Evolutionary conservation across 2,113 vertebrate genomes (phyloP).

Genomic region (Cyprichromis sp.): DNA sequence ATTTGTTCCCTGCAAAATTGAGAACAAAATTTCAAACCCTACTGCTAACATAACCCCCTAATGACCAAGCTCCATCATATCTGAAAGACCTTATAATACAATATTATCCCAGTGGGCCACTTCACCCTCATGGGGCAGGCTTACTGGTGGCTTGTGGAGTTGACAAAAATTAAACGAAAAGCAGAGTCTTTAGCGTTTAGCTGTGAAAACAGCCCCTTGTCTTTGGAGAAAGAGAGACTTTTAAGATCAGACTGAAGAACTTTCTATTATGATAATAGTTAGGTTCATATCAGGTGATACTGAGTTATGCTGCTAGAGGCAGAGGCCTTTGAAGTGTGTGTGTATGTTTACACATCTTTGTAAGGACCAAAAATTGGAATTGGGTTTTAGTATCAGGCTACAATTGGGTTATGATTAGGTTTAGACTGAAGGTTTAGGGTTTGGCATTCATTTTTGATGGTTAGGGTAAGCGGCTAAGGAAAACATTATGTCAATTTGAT

Average conservation of each 20-base stretch:
- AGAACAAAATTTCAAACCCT: not conserved
- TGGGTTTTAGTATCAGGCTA: not conserved
- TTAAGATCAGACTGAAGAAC: not conserved
- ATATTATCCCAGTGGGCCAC: not conserved
- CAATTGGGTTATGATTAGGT: not conserved
- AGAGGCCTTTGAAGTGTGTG: not conserved
- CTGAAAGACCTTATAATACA: not conserved
- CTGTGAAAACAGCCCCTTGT: not conserved
- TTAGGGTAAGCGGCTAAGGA: not conserved
- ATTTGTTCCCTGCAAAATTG: not conserved
- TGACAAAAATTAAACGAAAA: not conserved
- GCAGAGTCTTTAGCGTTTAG: not conserved
- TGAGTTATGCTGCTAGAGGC: not conserved
- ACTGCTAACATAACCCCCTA: not conserved
- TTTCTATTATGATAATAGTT: too few relatives aligned
- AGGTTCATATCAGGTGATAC: not conserved
- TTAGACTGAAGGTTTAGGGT: not conserved
- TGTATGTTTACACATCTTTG: not conserved
- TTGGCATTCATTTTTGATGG: not conserved
- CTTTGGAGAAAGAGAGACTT: not conserved
- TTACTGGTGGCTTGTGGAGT: not conserved
- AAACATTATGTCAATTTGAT: not conserved
- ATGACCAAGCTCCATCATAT: not conserved
- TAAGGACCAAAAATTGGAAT: not conserved
- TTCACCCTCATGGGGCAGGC: not conserved